A percentile compares a stretch with the other conserved stretches of the same genome.
Evolutionary conservation across 2,888 invertebrate species (phyloP).

Genomic region (Protonemura montana): DNA sequence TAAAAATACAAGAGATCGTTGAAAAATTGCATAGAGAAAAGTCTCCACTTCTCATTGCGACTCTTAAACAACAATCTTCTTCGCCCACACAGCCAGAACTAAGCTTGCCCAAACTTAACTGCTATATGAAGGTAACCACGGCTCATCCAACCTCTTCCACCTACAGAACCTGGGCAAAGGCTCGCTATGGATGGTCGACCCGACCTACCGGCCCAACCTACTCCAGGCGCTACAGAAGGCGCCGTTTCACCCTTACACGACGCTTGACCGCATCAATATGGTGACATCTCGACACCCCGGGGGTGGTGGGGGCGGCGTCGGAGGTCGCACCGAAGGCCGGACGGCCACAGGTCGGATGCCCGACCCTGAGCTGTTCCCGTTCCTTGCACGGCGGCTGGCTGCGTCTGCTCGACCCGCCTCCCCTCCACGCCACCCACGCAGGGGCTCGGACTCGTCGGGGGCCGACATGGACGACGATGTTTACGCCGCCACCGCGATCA

Average conservation of each 20-base stretch:
- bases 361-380: conserved; percentile 84
- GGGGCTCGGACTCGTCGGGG: conserved; percentile 54
- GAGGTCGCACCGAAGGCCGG: background rate
- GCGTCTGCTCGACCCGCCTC: conserved; percentile 55
- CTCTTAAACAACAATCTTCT: no score
- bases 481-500: conserved; percentile 81
- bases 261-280: conserved; percentile 61
- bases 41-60: no score
- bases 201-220: conserved; percentile 86
- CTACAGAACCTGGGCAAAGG: conserved; percentile 90
- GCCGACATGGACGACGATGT: conserved; percentile 72
- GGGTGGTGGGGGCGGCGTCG: background rate
- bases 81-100: no score
- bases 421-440: conserved; percentile 55
- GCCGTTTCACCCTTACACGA: conserved; percentile 76
- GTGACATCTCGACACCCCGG: conserved; percentile 22
- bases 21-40: no score
- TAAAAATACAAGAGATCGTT: no score
- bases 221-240: conserved; percentile 89
- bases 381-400: conserved; percentile 71
- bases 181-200: conserved; percentile 95
- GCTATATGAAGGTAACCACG: background rate
- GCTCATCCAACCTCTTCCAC: conserved; percentile 52
- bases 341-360: conserved; percentile 61
- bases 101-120: background rate